These are phyloP conservation scores for Eutolmus rufibarbis DNA, from an alignment of 2,888 invertebrate species.

Conservation along the genomic window DNA sequence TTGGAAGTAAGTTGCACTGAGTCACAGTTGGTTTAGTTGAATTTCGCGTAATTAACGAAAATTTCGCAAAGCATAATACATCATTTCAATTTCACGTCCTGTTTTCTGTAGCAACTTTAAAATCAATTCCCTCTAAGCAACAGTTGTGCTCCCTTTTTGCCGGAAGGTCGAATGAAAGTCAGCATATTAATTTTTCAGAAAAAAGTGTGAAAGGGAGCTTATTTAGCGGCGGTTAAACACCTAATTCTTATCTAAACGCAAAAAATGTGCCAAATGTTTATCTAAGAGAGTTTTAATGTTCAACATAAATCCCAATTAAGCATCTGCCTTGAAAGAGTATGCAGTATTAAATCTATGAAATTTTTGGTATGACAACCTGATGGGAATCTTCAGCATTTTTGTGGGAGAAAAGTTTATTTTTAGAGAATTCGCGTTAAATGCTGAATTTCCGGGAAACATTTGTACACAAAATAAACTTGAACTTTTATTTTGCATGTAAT, in stretches of 20 bases:
- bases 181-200: neutral
- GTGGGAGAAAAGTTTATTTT: neutral
- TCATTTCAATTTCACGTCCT: neutral
- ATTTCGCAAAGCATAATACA: neutral
- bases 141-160: neutral
- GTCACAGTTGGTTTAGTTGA: neutral
- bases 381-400: neutral
- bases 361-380: neutral
- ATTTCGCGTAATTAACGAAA: neutral
- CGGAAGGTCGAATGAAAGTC: slow-evolving; percentile 45
- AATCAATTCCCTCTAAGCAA: neutral
- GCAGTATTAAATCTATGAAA: neutral
- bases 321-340: neutral
- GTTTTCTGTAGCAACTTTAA: neutral
- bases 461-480: slow-evolving; percentile 54
- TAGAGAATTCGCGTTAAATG: neutral
- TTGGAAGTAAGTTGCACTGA: slow-evolving; percentile 66
- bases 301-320: neutral
- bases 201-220: neutral
- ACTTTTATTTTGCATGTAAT: neutral
- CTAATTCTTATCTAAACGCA: neutral
- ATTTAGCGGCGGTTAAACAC: neutral
- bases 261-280: neutral
- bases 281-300: neutral
- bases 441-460: neutral